Percentiles rank a stretch among this genome's conserved stretches.
These are phyloP conservation scores for Trachurus trachurus DNA, from an alignment of 2,797 vertebrate genomes.

Conservation along the genomic window DNA sequence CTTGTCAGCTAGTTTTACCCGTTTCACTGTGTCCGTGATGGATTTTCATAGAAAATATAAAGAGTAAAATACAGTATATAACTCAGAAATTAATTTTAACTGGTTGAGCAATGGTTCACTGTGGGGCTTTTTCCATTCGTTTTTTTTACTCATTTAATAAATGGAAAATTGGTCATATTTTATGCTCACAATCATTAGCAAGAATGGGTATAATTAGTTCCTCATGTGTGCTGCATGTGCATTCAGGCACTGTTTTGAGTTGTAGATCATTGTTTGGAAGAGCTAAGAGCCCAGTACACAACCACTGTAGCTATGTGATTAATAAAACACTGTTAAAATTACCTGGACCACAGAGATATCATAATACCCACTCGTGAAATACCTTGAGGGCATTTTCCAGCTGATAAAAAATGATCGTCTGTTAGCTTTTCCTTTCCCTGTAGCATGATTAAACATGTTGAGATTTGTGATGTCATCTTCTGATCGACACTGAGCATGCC, in stretches of 20 bases:
- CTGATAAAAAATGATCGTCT: too few relatives aligned
- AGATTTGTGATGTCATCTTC: not conserved
- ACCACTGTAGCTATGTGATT: not conserved
- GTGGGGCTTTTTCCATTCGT: too few relatives aligned
- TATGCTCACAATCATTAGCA: not conserved
- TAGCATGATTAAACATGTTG: not conserved
- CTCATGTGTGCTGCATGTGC: not conserved
- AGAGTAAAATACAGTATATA: not conserved
- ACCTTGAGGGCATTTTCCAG: not conserved
- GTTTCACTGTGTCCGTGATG: not conserved
- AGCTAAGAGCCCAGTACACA: not conserved
- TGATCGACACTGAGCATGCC: not conserved
- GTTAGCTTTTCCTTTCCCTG: not conserved
- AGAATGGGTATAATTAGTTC: not conserved
- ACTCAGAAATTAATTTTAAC: too few relatives aligned
- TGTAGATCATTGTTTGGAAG: not conserved
- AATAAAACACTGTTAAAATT: not conserved
- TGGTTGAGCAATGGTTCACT: too few relatives aligned
- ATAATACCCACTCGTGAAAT: not conserved
- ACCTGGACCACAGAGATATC: not conserved
- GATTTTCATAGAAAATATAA: not conserved
- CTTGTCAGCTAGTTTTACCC: conserved; percentile 5
- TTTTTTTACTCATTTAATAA: not conserved
- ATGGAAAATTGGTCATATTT: not conserved
- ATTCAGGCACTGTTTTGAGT: not conserved